phyloP scores from a whole-genome alignment of 2,797 vertebrate species.

The Urocyon cinereoargenteus region DNA sequence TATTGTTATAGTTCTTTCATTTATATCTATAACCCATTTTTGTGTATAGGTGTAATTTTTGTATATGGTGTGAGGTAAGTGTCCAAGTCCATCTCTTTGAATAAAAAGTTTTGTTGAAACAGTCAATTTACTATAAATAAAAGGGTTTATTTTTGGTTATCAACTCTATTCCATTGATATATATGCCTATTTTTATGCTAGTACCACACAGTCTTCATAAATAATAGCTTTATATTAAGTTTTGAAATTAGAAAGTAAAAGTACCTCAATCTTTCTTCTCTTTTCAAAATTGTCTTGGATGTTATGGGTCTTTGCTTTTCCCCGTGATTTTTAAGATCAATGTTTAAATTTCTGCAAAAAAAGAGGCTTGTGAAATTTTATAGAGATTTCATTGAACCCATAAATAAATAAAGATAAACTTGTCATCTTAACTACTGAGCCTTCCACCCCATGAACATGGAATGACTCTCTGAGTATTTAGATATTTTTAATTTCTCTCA shows the following conservation, averaged over 20 bases:
- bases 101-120: slow-evolving; percentile 19
- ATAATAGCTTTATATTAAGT: neutral
- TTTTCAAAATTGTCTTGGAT: neutral
- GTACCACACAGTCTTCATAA: neutral
- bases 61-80: neutral
- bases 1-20: neutral
- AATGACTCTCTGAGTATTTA: neutral
- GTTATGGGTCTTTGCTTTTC: neutral
- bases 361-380: neutral
- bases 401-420: neutral
- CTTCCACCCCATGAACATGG: too few species aligned
- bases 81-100: neutral
- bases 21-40: neutral
- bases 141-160: neutral
- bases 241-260: neutral
- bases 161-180: neutral
- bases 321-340: neutral
- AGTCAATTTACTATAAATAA: neutral
- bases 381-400: neutral
- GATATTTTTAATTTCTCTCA: neutral
- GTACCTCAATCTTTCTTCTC: neutral
- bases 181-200: neutral
- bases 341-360: neutral
- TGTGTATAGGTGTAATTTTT: neutral
- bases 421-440: neutral